Percentiles rank a stretch among this genome's conserved stretches.
Conservation (phyloP, 2,888 invertebrate genomes). For the Morpho helenor region DNA sequence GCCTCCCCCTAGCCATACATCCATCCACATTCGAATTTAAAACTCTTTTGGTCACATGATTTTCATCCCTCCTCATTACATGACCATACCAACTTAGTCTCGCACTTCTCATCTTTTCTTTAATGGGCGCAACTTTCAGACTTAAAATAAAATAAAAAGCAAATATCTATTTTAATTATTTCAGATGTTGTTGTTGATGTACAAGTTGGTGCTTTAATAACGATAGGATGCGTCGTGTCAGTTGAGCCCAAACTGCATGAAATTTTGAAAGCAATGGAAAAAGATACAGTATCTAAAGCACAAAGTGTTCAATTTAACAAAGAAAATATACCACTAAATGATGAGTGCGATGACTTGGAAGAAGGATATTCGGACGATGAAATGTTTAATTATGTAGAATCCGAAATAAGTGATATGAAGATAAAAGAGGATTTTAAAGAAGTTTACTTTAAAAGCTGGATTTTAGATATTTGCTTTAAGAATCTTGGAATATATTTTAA, state of each 20-base stretch:
- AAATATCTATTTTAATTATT: slow-evolving; percentile 29
- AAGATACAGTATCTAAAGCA: slow-evolving; percentile 48
- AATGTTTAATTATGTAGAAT: slow-evolving; percentile 45
- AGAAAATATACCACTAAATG: slow-evolving; percentile 36
- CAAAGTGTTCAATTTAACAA: slow-evolving; percentile 34
- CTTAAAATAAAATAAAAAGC: background rate
- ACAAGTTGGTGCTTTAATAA: slow-evolving; percentile 85
- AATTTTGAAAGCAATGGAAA: slow-evolving; percentile 78
- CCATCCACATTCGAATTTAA: too few relatives aligned
- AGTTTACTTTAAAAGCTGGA: slow-evolving; percentile 74
- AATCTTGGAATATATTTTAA: slow-evolving; percentile 69
- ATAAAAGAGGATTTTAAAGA: slow-evolving; percentile 37
- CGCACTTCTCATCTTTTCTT: too few relatives aligned
- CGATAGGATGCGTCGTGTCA: slow-evolving; percentile 85
- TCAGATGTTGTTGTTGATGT: slow-evolving; percentile 84
- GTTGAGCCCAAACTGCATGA: slow-evolving; percentile 82
- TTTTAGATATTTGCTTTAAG: slow-evolving; percentile 81
- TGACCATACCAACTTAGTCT: too few relatives aligned
- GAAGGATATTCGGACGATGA: slow-evolving; percentile 71
- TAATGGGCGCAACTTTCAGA: too few relatives aligned
- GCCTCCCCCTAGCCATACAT: too few relatives aligned
- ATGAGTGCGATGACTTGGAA: slow-evolving; percentile 65
- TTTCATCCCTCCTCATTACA: too few relatives aligned
- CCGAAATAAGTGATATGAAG: slow-evolving; percentile 17
- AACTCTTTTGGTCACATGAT: too few relatives aligned